phyloP scores from a whole-genome alignment of 1,140 invertebrate species.

The Leptopilina clavipes region DNA sequence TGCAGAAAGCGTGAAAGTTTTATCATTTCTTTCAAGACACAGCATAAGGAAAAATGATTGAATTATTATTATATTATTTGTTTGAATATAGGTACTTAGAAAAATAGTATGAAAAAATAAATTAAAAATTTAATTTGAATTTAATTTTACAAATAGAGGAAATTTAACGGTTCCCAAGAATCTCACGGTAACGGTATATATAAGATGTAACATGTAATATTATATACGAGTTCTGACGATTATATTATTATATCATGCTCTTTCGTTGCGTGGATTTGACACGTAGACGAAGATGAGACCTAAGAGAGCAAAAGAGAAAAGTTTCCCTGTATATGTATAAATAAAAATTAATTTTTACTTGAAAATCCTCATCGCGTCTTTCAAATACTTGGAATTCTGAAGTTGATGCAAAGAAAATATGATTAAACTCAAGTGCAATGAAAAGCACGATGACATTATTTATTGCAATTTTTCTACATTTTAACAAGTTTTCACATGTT shows the following conservation, averaged over 20 bases:
- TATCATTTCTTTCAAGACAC: background rate
- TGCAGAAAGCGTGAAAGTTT: conserved; percentile 23
- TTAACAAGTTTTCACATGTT: no score
- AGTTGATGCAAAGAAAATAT: background rate
- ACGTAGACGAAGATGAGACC: background rate
- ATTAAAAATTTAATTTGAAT: no score
- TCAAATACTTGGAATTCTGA: background rate
- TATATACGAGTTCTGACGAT: conserved; percentile 11
- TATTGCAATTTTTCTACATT: no score
- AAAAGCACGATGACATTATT: no score
- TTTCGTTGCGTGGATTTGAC: conserved; percentile 34
- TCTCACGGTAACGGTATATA: background rate
- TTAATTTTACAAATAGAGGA: background rate
- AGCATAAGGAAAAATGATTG: background rate
- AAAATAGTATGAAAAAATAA: no score
- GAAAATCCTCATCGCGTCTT: background rate
- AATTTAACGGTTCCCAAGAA: conserved; percentile 7
- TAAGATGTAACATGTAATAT: background rate
- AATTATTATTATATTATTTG: background rate
- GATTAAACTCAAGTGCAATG: background rate
- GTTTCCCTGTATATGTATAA: conserved; percentile 1
- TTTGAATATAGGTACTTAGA: background rate
- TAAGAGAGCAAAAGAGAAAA: background rate
- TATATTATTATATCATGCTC: conserved; percentile 39
- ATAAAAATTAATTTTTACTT: background rate